Conservation (phyloP, 1,140 invertebrate species). For the Maniola jurtina region DNA sequence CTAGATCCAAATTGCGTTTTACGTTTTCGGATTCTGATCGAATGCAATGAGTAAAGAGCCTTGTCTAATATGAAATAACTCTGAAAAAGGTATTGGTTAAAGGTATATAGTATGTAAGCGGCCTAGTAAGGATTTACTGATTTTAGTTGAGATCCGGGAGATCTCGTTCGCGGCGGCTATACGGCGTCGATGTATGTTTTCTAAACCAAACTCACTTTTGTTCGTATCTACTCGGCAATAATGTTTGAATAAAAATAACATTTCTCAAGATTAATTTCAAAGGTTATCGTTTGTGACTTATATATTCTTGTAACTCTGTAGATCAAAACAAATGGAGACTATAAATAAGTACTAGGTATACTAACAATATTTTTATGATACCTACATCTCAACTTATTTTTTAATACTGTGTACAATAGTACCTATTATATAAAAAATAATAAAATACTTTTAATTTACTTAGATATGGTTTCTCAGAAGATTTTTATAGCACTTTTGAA, state of each 20-base stretch:
- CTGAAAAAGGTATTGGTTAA: too few species aligned
- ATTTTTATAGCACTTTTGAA: too few species aligned
- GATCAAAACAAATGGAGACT: constrained; percentile 25
- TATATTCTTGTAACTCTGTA: constrained; percentile 1
- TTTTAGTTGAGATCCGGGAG: constrained; percentile 52
- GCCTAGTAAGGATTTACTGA: constrained; percentile 54
- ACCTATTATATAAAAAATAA: too few species aligned
- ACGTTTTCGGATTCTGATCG: not conserved
- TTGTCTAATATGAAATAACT: too few species aligned
- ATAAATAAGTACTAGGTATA: constrained; percentile 33
- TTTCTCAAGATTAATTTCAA: constrained; percentile 19
- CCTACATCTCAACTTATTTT: too few species aligned
- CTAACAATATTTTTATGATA: constrained; percentile 1
- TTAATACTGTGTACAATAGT: too few species aligned
- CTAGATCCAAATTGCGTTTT: too few species aligned
- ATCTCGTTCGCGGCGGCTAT: constrained; percentile 30
- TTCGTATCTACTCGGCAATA: constrained; percentile 17
- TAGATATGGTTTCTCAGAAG: too few species aligned
- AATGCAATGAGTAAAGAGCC: not conserved
- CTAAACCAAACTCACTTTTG: constrained; percentile 35
- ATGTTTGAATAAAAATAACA: constrained; percentile 22
- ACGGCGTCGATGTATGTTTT: constrained; percentile 38
- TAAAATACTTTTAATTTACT: too few species aligned
- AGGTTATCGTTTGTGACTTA: not conserved
- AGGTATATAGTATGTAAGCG: not conserved